These are phyloP conservation scores for Petrocephalus zakoni DNA, from an alignment of 2,113 vertebrate genomes.

Conservation along the genomic window DNA sequence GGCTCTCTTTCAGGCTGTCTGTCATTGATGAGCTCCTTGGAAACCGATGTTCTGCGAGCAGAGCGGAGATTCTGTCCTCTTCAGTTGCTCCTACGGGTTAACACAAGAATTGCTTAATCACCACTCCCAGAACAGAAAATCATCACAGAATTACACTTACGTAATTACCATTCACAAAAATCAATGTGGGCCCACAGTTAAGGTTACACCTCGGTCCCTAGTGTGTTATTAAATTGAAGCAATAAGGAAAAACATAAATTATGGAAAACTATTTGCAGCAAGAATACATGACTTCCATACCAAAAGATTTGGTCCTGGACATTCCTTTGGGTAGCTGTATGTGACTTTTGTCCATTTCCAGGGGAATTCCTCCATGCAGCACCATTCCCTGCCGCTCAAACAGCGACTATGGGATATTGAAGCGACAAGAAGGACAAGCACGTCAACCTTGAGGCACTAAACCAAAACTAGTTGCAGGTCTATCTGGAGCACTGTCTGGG, in stretches of 20 bases:
- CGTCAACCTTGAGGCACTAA: neutral
- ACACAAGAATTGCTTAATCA: neutral
- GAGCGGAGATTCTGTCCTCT: slow-evolving; percentile 81
- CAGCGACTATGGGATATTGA: slow-evolving; percentile 66
- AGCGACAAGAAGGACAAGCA: neutral
- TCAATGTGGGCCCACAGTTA: neutral
- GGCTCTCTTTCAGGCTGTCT: slow-evolving; percentile 76
- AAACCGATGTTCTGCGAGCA: slow-evolving; percentile 85
- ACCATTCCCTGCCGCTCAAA: slow-evolving; percentile 90
- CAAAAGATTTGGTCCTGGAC: slow-evolving; percentile 90
- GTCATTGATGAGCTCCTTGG: slow-evolving; percentile 92
- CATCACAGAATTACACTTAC: no score
- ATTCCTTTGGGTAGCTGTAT: slow-evolving; percentile 84
- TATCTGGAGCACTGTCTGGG: neutral
- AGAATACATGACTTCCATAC: slow-evolving; percentile 52
- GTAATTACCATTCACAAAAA: neutral
- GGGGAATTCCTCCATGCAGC: slow-evolving; percentile 56
- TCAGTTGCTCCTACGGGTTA: slow-evolving; percentile 63
- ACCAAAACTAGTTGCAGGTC: neutral
- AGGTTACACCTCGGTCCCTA: neutral
- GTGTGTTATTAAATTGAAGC: neutral
- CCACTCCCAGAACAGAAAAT: neutral
- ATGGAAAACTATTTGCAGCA: neutral
- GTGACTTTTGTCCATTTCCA: slow-evolving; percentile 72
- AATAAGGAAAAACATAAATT: neutral